Percentiles rank a stretch among this genome's conserved stretches.
phyloP scores from a whole-genome alignment of 2,888 invertebrate genomes.

The Helobdella robusta region DNA sequence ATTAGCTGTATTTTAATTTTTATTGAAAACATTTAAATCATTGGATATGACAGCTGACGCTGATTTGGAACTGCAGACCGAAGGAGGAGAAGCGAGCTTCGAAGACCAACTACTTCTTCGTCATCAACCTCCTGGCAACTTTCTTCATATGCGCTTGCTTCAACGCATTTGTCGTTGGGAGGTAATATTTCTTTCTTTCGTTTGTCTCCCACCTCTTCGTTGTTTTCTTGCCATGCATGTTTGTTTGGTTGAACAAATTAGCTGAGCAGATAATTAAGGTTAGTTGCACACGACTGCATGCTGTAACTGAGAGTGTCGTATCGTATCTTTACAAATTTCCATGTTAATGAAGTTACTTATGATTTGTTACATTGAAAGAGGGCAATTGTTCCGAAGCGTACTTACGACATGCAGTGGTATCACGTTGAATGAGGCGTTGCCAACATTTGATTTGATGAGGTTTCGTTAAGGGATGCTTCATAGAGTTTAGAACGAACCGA shows the following conservation, averaged over 20 bases:
- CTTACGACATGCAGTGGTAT: too few relatives aligned
- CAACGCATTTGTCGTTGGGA: neutral
- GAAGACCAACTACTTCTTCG: slow-evolving; percentile 1
- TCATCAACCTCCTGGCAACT: neutral
- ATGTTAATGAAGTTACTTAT: too few relatives aligned
- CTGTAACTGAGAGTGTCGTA: too few relatives aligned
- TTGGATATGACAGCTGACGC: neutral
- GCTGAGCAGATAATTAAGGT: slow-evolving; percentile 42
- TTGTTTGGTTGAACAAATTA: slow-evolving; percentile 32
- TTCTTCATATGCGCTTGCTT: neutral
- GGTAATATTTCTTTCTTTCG: too few relatives aligned
- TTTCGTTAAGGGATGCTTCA: too few relatives aligned
- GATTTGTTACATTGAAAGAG: too few relatives aligned
- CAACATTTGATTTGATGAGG: too few relatives aligned
- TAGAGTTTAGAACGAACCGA: too few relatives aligned
- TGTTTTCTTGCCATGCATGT: slow-evolving; percentile 35
- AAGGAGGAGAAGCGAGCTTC: neutral
- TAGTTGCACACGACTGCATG: slow-evolving; percentile 69
- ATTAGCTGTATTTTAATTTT: neutral
- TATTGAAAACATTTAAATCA: neutral
- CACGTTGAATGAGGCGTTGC: too few relatives aligned
- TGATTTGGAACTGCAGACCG: neutral
- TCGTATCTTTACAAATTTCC: too few relatives aligned
- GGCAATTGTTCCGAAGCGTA: too few relatives aligned
- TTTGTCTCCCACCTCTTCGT: too few relatives aligned